phyloP scores from a whole-genome alignment of 2,113 vertebrate species.

The Vanacampus margaritifer region DNA sequence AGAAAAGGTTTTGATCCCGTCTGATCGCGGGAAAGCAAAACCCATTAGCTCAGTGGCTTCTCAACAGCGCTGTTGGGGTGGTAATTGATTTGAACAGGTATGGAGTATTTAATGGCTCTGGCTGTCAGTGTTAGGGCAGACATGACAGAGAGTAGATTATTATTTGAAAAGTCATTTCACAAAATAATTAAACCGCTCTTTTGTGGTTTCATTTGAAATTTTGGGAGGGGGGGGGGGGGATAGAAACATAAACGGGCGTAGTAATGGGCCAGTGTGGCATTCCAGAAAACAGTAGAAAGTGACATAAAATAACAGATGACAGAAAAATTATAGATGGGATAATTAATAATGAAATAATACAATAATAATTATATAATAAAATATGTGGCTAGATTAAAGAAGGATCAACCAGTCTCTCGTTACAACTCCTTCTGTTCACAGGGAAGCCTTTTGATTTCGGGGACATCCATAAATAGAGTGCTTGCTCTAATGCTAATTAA shows the following conservation, averaged over 20 bases:
- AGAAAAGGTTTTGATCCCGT: constrained; percentile 46
- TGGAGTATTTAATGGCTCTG: constrained; percentile 53
- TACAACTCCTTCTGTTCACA: background rate
- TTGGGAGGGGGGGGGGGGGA: too few species aligned
- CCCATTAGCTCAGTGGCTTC: constrained; percentile 55
- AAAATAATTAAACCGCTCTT: background rate
- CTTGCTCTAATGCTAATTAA: background rate
- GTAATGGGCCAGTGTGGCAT: too few species aligned
- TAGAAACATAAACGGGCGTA: too few species aligned
- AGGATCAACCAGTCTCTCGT: background rate
- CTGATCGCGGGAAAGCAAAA: constrained; percentile 48
- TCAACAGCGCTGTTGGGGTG: constrained; percentile 31
- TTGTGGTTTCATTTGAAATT: background rate
- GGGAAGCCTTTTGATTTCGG: background rate
- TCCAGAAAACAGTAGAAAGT: too few species aligned
- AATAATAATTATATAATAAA: too few species aligned
- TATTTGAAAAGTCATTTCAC: constrained; percentile 1
- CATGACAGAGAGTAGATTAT: constrained; percentile 38
- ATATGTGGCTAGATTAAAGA: background rate
- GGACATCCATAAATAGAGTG: background rate
- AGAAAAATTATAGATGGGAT: background rate
- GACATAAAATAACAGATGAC: background rate
- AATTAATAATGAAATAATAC: too few species aligned
- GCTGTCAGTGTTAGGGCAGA: constrained; percentile 44
- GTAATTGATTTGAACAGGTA: constrained; percentile 61